Percentiles rank a stretch among this genome's conserved stretches.
phyloP scores from a whole-genome alignment of 1,140 invertebrate genomes.

The Drosophila simulans region DNA sequence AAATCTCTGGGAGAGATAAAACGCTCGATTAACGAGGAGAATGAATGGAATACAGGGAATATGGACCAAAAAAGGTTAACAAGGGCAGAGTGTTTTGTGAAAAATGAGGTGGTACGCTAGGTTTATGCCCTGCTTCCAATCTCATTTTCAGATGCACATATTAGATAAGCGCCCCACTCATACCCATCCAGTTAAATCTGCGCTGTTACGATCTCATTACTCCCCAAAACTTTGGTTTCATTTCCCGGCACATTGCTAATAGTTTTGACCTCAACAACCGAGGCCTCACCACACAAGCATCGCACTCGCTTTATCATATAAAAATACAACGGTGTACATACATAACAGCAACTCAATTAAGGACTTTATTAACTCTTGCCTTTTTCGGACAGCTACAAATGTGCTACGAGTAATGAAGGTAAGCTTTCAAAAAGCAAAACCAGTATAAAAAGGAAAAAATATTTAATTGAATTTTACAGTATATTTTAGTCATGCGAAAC shows the following conservation, averaged over 20 bases:
- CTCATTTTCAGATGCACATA: constrained; percentile 56
- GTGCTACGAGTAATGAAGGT: neutral
- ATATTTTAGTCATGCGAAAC: no score
- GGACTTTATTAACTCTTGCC: constrained; percentile 68
- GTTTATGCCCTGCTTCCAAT: constrained; percentile 6
- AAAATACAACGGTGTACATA: neutral
- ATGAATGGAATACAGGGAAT: constrained; percentile 4
- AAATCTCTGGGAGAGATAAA: constrained; percentile 66
- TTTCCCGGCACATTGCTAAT: constrained; percentile 34
- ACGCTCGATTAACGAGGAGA: constrained; percentile 14
- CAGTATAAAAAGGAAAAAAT: neutral
- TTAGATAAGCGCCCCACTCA: constrained; percentile 48
- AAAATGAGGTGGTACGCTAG: constrained; percentile 56
- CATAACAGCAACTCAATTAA: constrained; percentile 67
- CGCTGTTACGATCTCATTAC: constrained; percentile 11
- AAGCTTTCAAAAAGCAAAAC: neutral
- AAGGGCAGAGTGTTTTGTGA: constrained; percentile 36
- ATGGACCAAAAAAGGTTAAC: constrained; percentile 64
- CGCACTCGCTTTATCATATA: neutral
- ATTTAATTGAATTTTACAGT: no score
- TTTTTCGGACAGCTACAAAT: constrained; percentile 26
- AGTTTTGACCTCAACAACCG: constrained; percentile 39
- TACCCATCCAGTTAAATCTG: constrained; percentile 7
- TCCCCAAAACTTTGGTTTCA: constrained; percentile 11
- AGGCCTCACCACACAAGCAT: constrained; percentile 22